Percentiles rank a stretch among this genome's conserved stretches.
Conservation (phyloP, 1,140 invertebrate genomes). For the Ips nitidus region DNA sequence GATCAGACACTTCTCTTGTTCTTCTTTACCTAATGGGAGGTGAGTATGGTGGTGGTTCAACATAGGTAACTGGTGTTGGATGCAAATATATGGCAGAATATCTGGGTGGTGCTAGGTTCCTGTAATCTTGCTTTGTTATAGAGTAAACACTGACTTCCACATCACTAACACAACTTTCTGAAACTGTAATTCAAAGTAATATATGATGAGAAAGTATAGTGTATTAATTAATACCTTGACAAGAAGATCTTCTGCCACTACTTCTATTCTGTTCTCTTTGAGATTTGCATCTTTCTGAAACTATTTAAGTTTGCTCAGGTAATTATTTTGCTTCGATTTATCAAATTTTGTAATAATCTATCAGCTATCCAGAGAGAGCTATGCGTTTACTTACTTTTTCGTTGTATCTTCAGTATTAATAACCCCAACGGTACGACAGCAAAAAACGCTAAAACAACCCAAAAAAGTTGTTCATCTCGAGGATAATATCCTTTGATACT, state of each 20-base stretch:
- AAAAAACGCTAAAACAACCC: background rate
- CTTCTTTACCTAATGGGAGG: background rate
- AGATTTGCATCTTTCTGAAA: background rate
- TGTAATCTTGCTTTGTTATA: constrained; percentile 5
- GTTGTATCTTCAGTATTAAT: background rate
- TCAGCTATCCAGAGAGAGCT: background rate
- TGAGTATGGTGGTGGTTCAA: background rate
- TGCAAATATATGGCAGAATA: background rate
- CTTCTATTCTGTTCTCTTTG: background rate
- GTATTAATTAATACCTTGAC: background rate
- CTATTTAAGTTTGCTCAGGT: background rate
- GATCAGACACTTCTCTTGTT: too few relatives aligned
- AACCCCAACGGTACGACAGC: background rate
- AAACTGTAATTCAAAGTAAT: background rate
- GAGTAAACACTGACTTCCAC: background rate
- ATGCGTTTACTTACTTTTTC: background rate
- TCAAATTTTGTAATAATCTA: background rate
- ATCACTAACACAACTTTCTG: background rate
- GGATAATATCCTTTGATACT: background rate
- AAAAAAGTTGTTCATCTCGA: background rate
- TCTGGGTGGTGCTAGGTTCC: constrained; percentile 1
- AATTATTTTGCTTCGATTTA: too few relatives aligned
- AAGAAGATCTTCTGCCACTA: background rate
- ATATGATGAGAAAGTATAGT: background rate
- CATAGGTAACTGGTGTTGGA: constrained; percentile 1